Evolutionary conservation across 2,797 vertebrate species (phyloP).

Genomic region (Arrhamphus sclerolepis): DNA sequence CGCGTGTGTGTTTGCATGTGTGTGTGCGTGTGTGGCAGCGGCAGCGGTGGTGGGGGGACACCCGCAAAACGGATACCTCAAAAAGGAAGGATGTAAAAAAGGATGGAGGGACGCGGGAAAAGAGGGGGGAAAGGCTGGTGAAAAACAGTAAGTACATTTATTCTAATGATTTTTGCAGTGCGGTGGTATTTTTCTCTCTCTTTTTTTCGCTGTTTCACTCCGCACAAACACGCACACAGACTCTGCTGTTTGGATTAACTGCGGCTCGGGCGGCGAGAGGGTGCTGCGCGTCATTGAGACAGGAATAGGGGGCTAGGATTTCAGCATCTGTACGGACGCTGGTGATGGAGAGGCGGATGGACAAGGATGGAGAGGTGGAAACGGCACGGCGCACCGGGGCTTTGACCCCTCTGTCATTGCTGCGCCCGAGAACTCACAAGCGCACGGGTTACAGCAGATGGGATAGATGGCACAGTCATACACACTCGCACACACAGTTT

Average conservation of each 20-base stretch:
- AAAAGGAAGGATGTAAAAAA: slow-evolving; percentile 84
- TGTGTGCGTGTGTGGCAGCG: slow-evolving; percentile 46
- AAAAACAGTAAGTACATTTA: slow-evolving; percentile 85
- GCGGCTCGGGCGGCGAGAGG: slow-evolving; percentile 61
- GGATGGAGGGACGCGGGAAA: slow-evolving; percentile 84
- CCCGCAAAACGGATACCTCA: slow-evolving; percentile 85
- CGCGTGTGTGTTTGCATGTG: slow-evolving; percentile 44
- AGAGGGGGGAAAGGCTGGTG: slow-evolving; percentile 84
- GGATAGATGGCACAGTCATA: slow-evolving; percentile 29
- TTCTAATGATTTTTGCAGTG: slow-evolving; percentile 72
- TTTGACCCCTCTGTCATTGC: slow-evolving; percentile 90
- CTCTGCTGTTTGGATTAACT: slow-evolving; percentile 67
- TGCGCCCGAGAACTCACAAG: slow-evolving; percentile 76
- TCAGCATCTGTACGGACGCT: slow-evolving; percentile 68
- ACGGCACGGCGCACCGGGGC: slow-evolving; percentile 74
- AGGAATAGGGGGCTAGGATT: slow-evolving; percentile 70
- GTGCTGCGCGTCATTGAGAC: slow-evolving; percentile 74
- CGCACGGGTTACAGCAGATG: slow-evolving; percentile 51
- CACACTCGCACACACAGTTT: slow-evolving; percentile 37
- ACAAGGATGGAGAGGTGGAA: slow-evolving; percentile 71
- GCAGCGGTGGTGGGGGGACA: slow-evolving; percentile 67
- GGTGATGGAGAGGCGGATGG: slow-evolving; percentile 72
- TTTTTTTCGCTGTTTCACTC: slow-evolving; percentile 18
- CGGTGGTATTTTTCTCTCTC: slow-evolving; percentile 54
- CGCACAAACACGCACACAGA: slow-evolving; percentile 34